Evolutionary conservation across 2,113 vertebrate genomes (phyloP), one percentile per base, ranked within the genome.

Genomic region (Pterophyllum scalare): DNA sequence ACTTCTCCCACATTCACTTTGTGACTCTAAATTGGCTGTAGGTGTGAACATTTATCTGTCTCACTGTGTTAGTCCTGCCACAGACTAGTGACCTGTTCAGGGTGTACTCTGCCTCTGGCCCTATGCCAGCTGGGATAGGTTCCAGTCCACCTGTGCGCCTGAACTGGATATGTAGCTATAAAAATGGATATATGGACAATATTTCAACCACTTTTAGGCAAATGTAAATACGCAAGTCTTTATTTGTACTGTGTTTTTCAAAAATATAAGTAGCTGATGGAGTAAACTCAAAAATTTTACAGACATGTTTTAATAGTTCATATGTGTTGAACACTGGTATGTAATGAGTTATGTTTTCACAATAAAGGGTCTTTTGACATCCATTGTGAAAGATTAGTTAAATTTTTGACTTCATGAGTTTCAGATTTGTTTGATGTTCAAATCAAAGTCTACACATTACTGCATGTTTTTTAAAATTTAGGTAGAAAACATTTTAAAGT

Each of bases 381-480:
- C 46, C 1, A 4, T 8, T 70, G 38, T 61, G n/a, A 67, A 33
- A 59, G 13, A 81, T 59, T 57, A 2, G 72, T 91, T 85, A 52
- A 14, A 78, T 81, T 79, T 57, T 19, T 19, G 43, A 20, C 59
- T 81, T 86, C 38, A 75, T 59, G 10, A 52, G 59, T 24, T 35
- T 86, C 4, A 79, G 24, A 70, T 67, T 78, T 91, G 77, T 59
- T 83, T 81, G 20, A 61, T 12, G 38, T 76, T 83, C 5, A 70
- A 59, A 64, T 75, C 19, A 81, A 61, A 74, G 11, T 58, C 28
- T 22, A n/a, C n/a, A 67, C 28, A 3, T 19, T 12, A 40, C 31
- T 75, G 38, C 70, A 7, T 78, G 57, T 64, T 64, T 60, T 83
- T 40, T 3, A 28, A 28, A 28, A 59, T 83, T 80, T 59, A 15